Conservation (phyloP, 2,888 invertebrate genomes). For the Erebia epiphron region DNA sequence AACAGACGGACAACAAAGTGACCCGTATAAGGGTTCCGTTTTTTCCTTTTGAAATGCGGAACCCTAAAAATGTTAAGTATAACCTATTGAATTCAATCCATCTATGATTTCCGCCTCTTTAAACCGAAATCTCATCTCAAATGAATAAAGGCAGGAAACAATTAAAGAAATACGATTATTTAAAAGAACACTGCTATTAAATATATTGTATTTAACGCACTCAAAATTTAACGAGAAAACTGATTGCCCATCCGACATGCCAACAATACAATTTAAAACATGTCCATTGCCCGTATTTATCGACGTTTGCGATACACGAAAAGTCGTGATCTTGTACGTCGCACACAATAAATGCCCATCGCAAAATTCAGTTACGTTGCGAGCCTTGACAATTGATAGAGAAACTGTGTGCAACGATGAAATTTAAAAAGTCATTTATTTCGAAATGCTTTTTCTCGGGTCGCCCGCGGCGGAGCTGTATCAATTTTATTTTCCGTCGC, state of each 20-base stretch:
- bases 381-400: conserved; percentile 82
- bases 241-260: conserved; percentile 38
- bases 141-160: too few species aligned
- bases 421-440: conserved; percentile 84
- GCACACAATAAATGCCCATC: conserved; percentile 77
- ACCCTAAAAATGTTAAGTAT: too few species aligned
- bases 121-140: too few species aligned
- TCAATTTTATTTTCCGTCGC: conserved; percentile 80
- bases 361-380: conserved; percentile 77
- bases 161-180: too few species aligned
- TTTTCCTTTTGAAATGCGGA: too few species aligned
- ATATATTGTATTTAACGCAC: conserved; percentile 15
- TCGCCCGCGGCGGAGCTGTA: conserved; percentile 76
- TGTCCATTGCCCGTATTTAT: conserved; percentile 53
- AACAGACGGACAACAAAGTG: too few species aligned
- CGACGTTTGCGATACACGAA: conserved; percentile 63
- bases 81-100: too few species aligned
- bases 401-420: conserved; percentile 83
- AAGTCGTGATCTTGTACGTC: conserved; percentile 74
- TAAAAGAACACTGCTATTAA: background rate
- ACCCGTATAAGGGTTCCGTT: too few species aligned
- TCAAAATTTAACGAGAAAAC: conserved; percentile 23
- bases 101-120: too few species aligned
- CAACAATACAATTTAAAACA: conserved; percentile 49
- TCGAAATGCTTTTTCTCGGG: conserved; percentile 81